phyloP scores from a whole-genome alignment of 2,113 vertebrate species.

The Thalassoma bifasciatum region DNA sequence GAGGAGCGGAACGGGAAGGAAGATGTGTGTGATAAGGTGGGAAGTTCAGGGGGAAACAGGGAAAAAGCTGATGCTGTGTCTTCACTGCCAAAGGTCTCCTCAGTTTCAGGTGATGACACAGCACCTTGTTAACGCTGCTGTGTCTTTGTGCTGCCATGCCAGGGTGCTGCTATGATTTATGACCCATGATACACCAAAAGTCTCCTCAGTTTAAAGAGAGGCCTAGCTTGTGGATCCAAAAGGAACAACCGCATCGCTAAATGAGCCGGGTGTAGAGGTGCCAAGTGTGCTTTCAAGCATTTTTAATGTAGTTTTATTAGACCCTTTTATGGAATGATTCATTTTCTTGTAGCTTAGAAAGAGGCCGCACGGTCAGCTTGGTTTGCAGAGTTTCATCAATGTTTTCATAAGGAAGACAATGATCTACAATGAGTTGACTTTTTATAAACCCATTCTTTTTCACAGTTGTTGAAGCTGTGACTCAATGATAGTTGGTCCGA shows the following conservation, averaged over 20 bases:
- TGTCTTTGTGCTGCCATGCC: constrained; percentile 50
- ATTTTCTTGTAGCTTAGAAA: constrained; percentile 7
- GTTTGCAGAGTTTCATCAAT: background rate
- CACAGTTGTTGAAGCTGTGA: too few species aligned
- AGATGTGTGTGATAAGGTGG: constrained; percentile 22
- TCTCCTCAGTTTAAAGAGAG: constrained; percentile 62
- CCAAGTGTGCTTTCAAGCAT: constrained; percentile 24
- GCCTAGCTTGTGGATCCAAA: constrained; percentile 40
- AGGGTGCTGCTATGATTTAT: constrained; percentile 72
- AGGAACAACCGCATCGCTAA: constrained; percentile 52
- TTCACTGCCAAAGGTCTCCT: constrained; percentile 62
- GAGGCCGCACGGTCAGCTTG: background rate
- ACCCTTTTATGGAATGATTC: constrained; percentile 27
- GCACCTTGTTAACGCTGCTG: constrained; percentile 66
- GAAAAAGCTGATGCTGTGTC: constrained; percentile 69
- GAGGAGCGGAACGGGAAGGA: background rate
- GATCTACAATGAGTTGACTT: background rate
- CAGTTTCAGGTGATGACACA: constrained; percentile 74
- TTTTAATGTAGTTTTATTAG: constrained; percentile 48
- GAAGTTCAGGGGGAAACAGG: constrained; percentile 52
- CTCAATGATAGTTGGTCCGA: too few species aligned
- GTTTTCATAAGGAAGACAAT: background rate
- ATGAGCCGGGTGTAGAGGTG: constrained; percentile 26
- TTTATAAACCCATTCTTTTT: background rate
- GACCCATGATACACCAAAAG: constrained; percentile 57